Base-by-base conservation (phyloP, 1,140 invertebrate genomes). In the Cotesia typhae region DNA sequence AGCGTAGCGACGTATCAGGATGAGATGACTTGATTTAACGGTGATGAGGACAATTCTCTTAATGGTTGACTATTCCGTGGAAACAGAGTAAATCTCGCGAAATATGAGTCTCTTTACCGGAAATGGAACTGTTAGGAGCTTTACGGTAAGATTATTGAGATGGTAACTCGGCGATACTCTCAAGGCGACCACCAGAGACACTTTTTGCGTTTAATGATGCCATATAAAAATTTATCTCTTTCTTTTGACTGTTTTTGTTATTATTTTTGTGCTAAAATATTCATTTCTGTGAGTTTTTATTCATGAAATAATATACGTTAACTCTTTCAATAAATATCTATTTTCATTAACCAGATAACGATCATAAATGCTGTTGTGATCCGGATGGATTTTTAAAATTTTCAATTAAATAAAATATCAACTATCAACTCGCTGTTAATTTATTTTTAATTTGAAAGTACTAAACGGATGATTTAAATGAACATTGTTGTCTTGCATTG, bases 1-100 rank as follows among this genome's bases (percentile, higher is more conserved):
- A 71, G 67, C 57, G 69, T 67, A 14, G 52, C 57, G 71, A 67
- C 72, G 68, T 74, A 74, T 74, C 69, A 67, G 38, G 66, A 37
- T 28, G 64, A 67, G 64, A 71, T 52, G 14, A 51, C 52, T 71
- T 65, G 36, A 67, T 53, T 17, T 41, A 36, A 28, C 28, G 47
- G 61, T 70, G 67, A 74, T 74, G 61, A 71, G 55, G 36, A 69
- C 53, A 71, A 74, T 74, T 64, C 73, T 67, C 73, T 71, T 71
- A 71, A 71, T 74, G 55, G 17, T 41, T 28, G 14, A 47, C 65
- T 20, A 28, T 68, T 67, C 60, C 52, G 35, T 51, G 28, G 6
- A 70, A 37, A 38, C 37, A 0, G 20, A 12, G 17, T n/a, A 51
- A 66, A 14, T 14, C 51, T 57, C 47, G 41, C 38, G 38, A 71